Conservation (phyloP, 2,888 invertebrate genomes). For the Noctua fimbriata region DNA sequence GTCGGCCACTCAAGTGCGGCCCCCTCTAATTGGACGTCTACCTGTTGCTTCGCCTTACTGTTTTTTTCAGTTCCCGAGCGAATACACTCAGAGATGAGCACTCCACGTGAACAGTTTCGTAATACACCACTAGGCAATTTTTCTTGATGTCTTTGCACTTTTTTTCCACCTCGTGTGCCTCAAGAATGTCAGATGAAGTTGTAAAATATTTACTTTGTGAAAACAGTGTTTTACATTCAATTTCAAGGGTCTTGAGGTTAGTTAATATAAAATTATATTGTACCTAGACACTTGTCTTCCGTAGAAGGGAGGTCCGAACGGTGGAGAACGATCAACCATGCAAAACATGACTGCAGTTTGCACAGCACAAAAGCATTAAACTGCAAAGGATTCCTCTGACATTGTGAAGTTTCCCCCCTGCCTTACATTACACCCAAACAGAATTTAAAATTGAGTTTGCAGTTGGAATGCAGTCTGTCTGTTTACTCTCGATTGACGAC, state of each 20-base stretch:
- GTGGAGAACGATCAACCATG: not conserved
- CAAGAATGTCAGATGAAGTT: conserved; percentile 33
- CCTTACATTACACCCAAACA: not conserved
- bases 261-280: not conserved
- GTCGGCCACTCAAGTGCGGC: conserved; percentile 84
- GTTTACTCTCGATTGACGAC: conserved; percentile 6
- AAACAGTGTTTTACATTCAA: not conserved
- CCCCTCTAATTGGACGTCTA: conserved; percentile 89
- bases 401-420: not conserved
- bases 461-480: conserved; percentile 5
- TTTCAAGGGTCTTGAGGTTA: not conserved
- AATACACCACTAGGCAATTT: conserved; percentile 77
- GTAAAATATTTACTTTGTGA: not conserved
- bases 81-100: conserved; percentile 81
- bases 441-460: conserved; percentile 16
- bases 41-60: conserved; percentile 87
- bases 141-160: conserved; percentile 51
- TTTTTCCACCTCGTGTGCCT: conserved; percentile 34
- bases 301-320: not conserved
- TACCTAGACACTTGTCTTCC: not conserved
- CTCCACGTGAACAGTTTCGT: conserved; percentile 83
- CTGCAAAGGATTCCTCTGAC: not conserved
- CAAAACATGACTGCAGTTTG: conserved; percentile 6
- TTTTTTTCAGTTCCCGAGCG: conserved; percentile 80
- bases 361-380: conserved; percentile 2